These are phyloP conservation scores for Semaprochilodus insignis DNA, from an alignment of 2,797 vertebrate genomes.

Conservation along the genomic window DNA sequence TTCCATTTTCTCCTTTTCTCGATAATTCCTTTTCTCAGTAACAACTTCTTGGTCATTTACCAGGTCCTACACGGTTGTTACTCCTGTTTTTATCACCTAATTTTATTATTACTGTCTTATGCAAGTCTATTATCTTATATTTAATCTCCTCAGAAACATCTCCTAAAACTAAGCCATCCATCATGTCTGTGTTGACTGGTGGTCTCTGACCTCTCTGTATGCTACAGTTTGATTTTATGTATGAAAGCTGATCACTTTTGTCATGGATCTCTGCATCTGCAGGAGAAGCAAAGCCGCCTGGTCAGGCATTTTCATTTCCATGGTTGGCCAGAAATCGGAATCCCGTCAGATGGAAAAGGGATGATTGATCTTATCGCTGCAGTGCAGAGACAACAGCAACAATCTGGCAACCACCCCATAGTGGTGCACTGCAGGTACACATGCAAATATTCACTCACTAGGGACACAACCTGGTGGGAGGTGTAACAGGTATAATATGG, in stretches of 20 bases:
- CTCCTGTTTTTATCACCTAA: too few species aligned
- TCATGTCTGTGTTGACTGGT: too few species aligned
- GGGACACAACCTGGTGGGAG: background rate
- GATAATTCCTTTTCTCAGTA: too few species aligned
- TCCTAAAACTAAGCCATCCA: too few species aligned
- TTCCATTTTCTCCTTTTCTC: too few species aligned
- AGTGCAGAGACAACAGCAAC: slow-evolving; percentile 84
- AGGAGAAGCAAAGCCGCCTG: slow-evolving; percentile 89
- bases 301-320: slow-evolving; percentile 98
- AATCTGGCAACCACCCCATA: slow-evolving; percentile 87
- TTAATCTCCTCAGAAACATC: too few species aligned
- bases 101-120: too few species aligned
- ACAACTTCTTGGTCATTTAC: too few species aligned
- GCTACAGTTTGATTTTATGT: background rate
- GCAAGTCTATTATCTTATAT: too few species aligned
- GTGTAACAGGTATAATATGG: background rate
- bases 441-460: background rate
- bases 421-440: slow-evolving; percentile 97
- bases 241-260: background rate
- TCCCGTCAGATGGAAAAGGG: slow-evolving; percentile 91
- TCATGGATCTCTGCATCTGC: slow-evolving; percentile 33
- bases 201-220: too few species aligned
- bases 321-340: slow-evolving; percentile 97
- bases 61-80: too few species aligned
- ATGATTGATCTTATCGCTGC: slow-evolving; percentile 97